A percentile compares a stretch with the other conserved stretches of the same genome.
These are phyloP conservation scores for Coenonympha arcania DNA, from an alignment of 2,888 invertebrate species.

Conservation along the genomic window DNA sequence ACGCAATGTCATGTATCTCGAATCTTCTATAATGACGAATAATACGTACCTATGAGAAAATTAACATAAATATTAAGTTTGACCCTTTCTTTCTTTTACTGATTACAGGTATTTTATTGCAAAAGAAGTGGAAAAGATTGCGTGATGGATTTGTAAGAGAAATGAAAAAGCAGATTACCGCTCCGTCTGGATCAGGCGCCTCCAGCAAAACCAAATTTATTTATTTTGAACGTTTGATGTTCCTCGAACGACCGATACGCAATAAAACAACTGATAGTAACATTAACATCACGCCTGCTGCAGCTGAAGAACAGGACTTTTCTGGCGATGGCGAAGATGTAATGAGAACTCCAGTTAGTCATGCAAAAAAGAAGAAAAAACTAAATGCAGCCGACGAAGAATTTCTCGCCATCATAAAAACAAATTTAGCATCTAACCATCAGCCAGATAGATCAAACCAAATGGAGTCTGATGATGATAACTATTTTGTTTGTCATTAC, in stretches of 20 bases:
- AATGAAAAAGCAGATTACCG: slow-evolving; percentile 21
- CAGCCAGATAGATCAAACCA: too few species aligned
- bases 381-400: slow-evolving; percentile 23
- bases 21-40: too few species aligned
- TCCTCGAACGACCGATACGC: slow-evolving; percentile 18
- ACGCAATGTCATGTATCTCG: too few species aligned
- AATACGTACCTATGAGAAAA: too few species aligned
- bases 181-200: slow-evolving; percentile 23
- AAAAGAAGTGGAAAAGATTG: slow-evolving; percentile 24
- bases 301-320: slow-evolving; percentile 19
- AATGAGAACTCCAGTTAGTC: slow-evolving; percentile 22
- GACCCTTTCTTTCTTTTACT: slow-evolving; percentile 13
- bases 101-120: slow-evolving; percentile 18
- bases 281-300: slow-evolving; percentile 15
- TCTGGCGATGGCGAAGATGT: slow-evolving; percentile 22
- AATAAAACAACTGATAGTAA: slow-evolving; percentile 25
- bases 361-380: slow-evolving; percentile 22
- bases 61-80: too few species aligned
- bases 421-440: slow-evolving; percentile 20
- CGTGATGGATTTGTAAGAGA: slow-evolving; percentile 23
- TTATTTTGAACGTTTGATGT: slow-evolving; percentile 25
- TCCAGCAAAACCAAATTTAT: slow-evolving; percentile 16
- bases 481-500: too few species aligned
- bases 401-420: slow-evolving; percentile 25
- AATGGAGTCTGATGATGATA: too few species aligned